Evolutionary conservation across 2,888 invertebrate genomes (phyloP), one percentile per base, ranked within the genome.

Genomic region (Epirrita christyi): DNA sequence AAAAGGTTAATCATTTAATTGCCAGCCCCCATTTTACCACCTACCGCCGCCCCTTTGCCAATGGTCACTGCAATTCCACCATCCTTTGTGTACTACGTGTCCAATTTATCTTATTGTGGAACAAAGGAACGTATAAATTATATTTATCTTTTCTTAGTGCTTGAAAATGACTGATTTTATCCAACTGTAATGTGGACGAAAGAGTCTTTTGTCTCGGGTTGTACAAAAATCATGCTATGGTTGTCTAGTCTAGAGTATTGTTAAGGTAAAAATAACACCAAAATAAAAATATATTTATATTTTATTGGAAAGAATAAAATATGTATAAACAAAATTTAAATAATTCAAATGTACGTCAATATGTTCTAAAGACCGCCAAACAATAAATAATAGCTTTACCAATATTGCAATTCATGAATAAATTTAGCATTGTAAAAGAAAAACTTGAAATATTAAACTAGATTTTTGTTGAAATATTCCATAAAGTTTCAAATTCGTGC

Each of bases 81-180:
- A 55, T 54, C 57, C 57, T 59, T 59, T 59, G 56, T 61, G 55
- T 50, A 34, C 27, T 41, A 55, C 55, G 60, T 57, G 59, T 49
- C 54, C 54, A 49, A 61, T 66, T 54, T 55, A 59, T 63, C 59
- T 61, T 58, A 53, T 48, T 55, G 42, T 50, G 43, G 57, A 58
- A 63, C 61, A 66, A 63, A 55, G 59, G 54, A 52, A 44, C 32
- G 47, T 56, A 45, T 55, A 63, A 63, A 63, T 63, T 61, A 53
- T 55, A 55, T 59, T 42, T 55, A 47, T 44, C 28, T 50, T 46
- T 10, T 43, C 55, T 55, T 34, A 47, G 11, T 37, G 42, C 42
- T 37, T 54, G 50, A 43, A 59, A 54, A 50, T 50, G 42, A 50
- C 49, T 29, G 58, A 46, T 41, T 48, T 41, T 21, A 42, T 49